These are phyloP conservation scores for Boloria euphrosyne DNA, from an alignment of 2,888 invertebrate genomes.

Conservation along the genomic window DNA sequence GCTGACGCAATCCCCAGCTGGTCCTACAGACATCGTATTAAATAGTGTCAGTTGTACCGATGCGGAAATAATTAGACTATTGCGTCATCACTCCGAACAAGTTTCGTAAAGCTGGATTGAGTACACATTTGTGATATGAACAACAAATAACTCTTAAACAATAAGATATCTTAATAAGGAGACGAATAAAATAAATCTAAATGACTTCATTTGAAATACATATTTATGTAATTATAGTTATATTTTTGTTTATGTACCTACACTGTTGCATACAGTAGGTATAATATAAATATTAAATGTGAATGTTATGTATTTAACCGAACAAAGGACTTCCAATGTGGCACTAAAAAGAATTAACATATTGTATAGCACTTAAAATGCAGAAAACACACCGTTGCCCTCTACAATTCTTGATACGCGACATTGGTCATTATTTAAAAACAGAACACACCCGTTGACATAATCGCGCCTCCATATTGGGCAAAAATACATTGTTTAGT, in stretches of 20 bases:
- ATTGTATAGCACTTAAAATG: slow-evolving; percentile 53
- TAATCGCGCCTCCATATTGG: slow-evolving; percentile 77
- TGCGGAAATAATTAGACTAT: slow-evolving; percentile 70
- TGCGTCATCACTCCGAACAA: slow-evolving; percentile 53
- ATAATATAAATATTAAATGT: neutral
- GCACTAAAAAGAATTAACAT: slow-evolving; percentile 21
- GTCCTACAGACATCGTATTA: slow-evolving; percentile 56
- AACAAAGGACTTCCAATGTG: slow-evolving; percentile 23
- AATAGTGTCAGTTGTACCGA: slow-evolving; percentile 64
- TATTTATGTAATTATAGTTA: neutral
- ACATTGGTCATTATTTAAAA: slow-evolving; percentile 71
- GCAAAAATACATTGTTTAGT: slow-evolving; percentile 76
- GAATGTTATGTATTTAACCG: neutral
- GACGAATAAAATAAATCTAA: neutral
- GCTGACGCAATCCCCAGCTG: slow-evolving; percentile 69
- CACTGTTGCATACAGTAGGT: slow-evolving; percentile 6
- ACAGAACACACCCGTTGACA: slow-evolving; percentile 77
- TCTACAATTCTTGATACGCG: slow-evolving; percentile 60
- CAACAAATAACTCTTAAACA: slow-evolving; percentile 10
- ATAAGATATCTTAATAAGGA: neutral
- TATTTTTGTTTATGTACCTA: slow-evolving; percentile 1
- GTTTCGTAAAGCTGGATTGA: slow-evolving; percentile 44
- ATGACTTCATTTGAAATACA: neutral
- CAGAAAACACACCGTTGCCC: slow-evolving; percentile 51
- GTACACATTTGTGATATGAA: slow-evolving; percentile 30